A percentile compares a stretch with the other conserved stretches of the same genome.
Evolutionary conservation across 2,797 vertebrate species (phyloP).

Genomic region (Hydrolagus colliei): DNA sequence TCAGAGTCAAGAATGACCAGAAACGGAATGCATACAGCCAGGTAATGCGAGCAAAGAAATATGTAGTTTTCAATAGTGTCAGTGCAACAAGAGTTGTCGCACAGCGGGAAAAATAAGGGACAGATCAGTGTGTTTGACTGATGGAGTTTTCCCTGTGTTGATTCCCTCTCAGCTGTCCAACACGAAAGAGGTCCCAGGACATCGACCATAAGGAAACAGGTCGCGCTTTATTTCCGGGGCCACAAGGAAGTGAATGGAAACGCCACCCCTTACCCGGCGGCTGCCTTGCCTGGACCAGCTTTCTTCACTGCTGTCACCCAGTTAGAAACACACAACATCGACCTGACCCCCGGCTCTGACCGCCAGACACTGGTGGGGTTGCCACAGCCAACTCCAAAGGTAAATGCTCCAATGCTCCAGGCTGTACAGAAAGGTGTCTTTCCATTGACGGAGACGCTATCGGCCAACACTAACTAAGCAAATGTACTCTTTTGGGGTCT

Average conservation of each 20-base stretch:
- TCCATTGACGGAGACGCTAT: background rate
- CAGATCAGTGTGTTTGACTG: too few relatives aligned
- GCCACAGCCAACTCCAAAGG: conserved; percentile 94
- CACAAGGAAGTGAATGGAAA: conserved; percentile 90
- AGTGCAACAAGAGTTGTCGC: too few relatives aligned
- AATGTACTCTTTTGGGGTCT: background rate
- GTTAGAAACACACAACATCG: conserved; percentile 85
- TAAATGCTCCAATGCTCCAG: conserved; percentile 43
- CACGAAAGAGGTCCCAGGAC: conserved; percentile 92
- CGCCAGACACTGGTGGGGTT: conserved; percentile 85
- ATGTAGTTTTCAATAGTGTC: too few relatives aligned
- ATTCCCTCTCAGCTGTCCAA: conserved; percentile 74
- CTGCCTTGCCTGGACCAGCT: conserved; percentile 76
- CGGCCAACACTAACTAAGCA: too few relatives aligned
- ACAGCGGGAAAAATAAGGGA: too few relatives aligned
- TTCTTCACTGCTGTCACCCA: conserved; percentile 95
- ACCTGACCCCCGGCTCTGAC: conserved; percentile 79
- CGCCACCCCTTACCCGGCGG: conserved; percentile 74
- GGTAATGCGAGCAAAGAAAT: too few relatives aligned
- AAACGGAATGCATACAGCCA: too few relatives aligned
- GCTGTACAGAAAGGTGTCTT: background rate
- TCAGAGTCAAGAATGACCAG: too few relatives aligned
- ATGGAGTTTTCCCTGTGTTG: background rate
- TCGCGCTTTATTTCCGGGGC: conserved; percentile 93
- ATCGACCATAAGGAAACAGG: conserved; percentile 95